Conservation (phyloP, 2,113 vertebrate genomes). For the Pluvialis apricaria region DNA sequence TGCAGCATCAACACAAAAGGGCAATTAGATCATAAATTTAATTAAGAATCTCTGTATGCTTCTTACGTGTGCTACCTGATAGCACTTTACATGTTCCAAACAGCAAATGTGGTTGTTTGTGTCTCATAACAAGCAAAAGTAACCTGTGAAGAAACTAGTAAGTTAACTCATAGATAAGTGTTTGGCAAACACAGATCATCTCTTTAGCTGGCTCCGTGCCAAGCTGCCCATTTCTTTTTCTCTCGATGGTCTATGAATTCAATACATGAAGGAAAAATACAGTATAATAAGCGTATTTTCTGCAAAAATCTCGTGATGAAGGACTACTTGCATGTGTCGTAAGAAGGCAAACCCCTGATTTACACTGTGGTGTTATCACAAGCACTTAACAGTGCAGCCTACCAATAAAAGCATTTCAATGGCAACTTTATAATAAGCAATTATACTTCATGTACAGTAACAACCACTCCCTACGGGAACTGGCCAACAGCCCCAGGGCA, state of each 20-base stretch:
- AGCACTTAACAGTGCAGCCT: fast-evolving
- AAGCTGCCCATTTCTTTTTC: background rate
- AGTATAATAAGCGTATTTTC: background rate
- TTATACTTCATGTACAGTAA: background rate
- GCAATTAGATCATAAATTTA: background rate
- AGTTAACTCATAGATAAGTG: background rate
- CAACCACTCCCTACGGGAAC: background rate
- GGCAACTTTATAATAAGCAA: background rate
- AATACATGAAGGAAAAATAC: background rate
- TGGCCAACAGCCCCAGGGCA: background rate
- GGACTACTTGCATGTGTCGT: too few relatives aligned
- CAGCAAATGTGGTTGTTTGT: background rate
- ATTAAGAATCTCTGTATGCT: background rate
- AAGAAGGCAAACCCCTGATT: background rate
- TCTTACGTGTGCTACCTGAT: background rate
- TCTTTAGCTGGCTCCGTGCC: background rate
- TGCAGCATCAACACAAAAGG: background rate
- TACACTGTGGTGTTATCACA: background rate
- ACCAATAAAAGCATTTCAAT: background rate
- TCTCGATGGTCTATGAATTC: background rate
- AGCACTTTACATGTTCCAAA: background rate
- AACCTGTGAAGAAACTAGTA: background rate
- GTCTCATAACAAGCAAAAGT: background rate
- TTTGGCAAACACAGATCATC: background rate
- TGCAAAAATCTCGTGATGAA: background rate